These are phyloP conservation scores for Steromphala cineraria DNA, from an alignment of 2,888 invertebrate species.

Conservation along the genomic window DNA sequence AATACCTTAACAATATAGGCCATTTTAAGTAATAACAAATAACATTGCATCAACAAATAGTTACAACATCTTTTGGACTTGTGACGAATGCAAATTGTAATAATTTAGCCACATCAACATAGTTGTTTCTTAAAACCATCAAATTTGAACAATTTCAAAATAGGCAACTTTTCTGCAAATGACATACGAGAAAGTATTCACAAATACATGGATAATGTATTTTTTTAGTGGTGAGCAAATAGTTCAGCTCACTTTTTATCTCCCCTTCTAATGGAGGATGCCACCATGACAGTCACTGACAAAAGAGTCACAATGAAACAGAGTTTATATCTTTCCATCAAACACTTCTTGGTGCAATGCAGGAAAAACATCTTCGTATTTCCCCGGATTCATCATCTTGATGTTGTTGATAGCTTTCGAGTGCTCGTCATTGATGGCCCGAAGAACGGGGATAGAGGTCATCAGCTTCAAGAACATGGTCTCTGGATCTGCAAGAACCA, in stretches of 20 bases:
- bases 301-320: background rate
- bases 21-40: too few relatives aligned
- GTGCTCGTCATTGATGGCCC: constrained; percentile 68
- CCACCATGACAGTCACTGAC: background rate
- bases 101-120: too few relatives aligned
- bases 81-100: too few relatives aligned
- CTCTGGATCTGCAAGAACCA: constrained; percentile 52
- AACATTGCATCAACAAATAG: too few relatives aligned
- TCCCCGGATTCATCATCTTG: constrained; percentile 65
- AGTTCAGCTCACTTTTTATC: background rate
- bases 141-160: too few relatives aligned
- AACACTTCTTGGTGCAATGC: constrained; percentile 71
- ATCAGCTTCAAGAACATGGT: constrained; percentile 56
- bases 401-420: constrained; percentile 68
- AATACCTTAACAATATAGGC: background rate
- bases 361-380: constrained; percentile 58
- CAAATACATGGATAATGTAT: too few relatives aligned
- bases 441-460: constrained; percentile 60
- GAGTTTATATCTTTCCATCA: constrained; percentile 32
- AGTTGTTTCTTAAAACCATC: too few relatives aligned
- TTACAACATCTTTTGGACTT: too few relatives aligned
- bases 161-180: too few relatives aligned
- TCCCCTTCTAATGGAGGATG: background rate
- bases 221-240: background rate
- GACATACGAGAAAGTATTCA: too few relatives aligned